phyloP scores from a whole-genome alignment of 2,888 invertebrate species.

The Drosophila robusta region DNA sequence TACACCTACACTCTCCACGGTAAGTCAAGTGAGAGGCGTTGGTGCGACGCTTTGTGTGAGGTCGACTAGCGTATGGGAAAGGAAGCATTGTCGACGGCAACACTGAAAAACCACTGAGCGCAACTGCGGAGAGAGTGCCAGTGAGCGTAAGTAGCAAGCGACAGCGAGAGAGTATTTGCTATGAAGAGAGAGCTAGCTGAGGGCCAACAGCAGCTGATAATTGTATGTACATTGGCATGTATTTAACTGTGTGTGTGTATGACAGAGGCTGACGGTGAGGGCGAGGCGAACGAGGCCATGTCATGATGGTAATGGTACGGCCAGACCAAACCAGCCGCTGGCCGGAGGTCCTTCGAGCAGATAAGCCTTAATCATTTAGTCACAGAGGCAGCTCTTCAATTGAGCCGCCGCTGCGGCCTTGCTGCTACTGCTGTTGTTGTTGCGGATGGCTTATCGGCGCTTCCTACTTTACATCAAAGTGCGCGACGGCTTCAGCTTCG shows the following conservation, averaged over 20 bases:
- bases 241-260: constrained; percentile 16
- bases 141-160: too few species aligned
- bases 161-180: constrained; percentile 12
- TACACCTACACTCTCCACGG: constrained; percentile 61
- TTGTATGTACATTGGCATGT: constrained; percentile 50
- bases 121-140: constrained; percentile 60
- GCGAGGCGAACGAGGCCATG: constrained; percentile 57
- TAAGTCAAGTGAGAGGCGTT: constrained; percentile 44
- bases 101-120: constrained; percentile 70
- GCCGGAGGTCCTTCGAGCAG: constrained; percentile 70
- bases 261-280: constrained; percentile 28
- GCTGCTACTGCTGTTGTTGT: constrained; percentile 27
- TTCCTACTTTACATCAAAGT: constrained; percentile 64
- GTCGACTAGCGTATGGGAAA: constrained; percentile 67
- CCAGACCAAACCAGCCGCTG: constrained; percentile 32
- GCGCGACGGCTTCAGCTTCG: constrained; percentile 40
- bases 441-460: constrained; percentile 55
- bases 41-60: constrained; percentile 66
- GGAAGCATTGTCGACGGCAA: constrained; percentile 60
- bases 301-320: constrained; percentile 43
- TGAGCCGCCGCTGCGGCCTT: constrained; percentile 52
- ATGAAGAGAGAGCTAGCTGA: constrained; percentile 40
- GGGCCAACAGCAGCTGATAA: constrained; percentile 76
- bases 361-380: constrained; percentile 79
- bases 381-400: constrained; percentile 58